These are phyloP conservation scores for Stigmatopora argus DNA, from an alignment of 2,113 vertebrate species.

Conservation along the genomic window DNA sequence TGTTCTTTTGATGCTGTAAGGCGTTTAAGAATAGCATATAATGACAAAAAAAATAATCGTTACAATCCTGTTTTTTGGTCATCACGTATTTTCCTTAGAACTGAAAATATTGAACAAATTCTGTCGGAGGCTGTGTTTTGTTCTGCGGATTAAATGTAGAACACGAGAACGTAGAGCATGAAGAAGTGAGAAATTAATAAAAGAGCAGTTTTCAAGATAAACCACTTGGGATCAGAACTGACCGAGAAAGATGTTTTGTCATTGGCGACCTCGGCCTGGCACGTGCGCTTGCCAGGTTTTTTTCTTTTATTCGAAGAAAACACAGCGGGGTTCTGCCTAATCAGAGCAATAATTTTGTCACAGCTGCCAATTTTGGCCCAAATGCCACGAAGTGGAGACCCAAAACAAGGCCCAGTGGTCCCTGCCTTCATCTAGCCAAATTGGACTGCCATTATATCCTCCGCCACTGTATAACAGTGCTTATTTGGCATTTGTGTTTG, in stretches of 20 bases:
- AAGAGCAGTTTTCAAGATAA: not conserved
- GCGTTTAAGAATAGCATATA: too few species aligned
- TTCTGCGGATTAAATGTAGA: not conserved
- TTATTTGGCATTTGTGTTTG: slow-evolving; percentile 5
- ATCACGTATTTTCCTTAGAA: too few species aligned
- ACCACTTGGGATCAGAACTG: not conserved
- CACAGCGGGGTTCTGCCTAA: slow-evolving; percentile 4
- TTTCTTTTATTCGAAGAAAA: slow-evolving; percentile 14
- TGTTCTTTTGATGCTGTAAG: too few species aligned
- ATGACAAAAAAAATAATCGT: too few species aligned
- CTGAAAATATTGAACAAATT: too few species aligned
- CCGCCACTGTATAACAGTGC: not conserved
- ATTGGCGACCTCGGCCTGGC: slow-evolving; percentile 1
- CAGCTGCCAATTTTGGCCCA: slow-evolving; percentile 8
- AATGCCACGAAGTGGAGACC: slow-evolving; percentile 11
- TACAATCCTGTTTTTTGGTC: too few species aligned
- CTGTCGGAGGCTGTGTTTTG: too few species aligned
- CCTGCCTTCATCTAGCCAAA: not conserved
- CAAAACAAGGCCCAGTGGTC: slow-evolving; percentile 3
- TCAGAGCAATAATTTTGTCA: not conserved
- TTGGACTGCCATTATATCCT: not conserved
- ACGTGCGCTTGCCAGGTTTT: not conserved
- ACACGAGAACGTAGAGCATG: not conserved
- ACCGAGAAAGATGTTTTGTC: not conserved
- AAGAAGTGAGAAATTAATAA: not conserved